Evolutionary conservation across 2,888 invertebrate genomes (phyloP).

Genomic region (Hyposoter didymator): DNA sequence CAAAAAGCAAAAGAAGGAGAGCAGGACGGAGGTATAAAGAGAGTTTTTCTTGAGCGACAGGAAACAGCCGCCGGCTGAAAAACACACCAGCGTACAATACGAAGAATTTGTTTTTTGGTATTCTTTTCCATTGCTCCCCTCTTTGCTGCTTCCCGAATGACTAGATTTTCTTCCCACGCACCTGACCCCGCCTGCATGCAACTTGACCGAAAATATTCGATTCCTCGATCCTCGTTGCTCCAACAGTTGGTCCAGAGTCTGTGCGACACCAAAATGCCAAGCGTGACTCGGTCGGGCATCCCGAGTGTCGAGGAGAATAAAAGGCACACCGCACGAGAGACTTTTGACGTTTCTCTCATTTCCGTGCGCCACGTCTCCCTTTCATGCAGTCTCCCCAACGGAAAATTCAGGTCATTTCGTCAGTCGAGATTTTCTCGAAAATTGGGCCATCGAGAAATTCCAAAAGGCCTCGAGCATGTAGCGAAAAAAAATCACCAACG

Average conservation of each 20-base stretch:
- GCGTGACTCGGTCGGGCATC: neutral
- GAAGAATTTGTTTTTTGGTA: conserved; percentile 61
- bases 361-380: conserved; percentile 40
- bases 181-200: neutral
- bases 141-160: neutral
- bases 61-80: conserved; percentile 63
- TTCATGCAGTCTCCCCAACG: conserved; percentile 26
- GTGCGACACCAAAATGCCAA: neutral
- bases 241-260: neutral
- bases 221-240: neutral
- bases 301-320: conserved; percentile 25
- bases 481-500: conserved; percentile 35
- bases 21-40: conserved; percentile 20
- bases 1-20: neutral
- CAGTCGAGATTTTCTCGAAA: conserved; percentile 32
- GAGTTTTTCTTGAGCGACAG: conserved; percentile 51
- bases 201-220: conserved; percentile 33
- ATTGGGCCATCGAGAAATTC: neutral
- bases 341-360: conserved; percentile 15
- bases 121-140: conserved; percentile 38
- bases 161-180: conserved; percentile 58
- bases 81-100: conserved; percentile 62
- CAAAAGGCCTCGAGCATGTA: neutral
- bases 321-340: too few relatives aligned
- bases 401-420: conserved; percentile 26